Evolutionary conservation across 2,888 invertebrate species (phyloP).

Genomic region (Drosophila fungiperda): DNA sequence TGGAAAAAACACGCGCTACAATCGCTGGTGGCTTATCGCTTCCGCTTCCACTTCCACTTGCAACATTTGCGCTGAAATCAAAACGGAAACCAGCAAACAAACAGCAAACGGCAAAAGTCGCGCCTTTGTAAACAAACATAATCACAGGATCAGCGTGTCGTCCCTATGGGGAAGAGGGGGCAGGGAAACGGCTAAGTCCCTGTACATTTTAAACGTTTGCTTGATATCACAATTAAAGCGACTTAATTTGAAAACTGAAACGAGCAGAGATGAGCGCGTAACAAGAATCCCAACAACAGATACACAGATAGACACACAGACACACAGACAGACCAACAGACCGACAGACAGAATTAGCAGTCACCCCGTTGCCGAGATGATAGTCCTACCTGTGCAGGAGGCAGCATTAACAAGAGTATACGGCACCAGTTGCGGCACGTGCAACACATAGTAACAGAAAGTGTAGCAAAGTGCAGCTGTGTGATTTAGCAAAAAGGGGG

Average conservation of each 20-base stretch:
- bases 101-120: constrained; percentile 75
- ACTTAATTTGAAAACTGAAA: constrained; percentile 81
- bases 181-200: constrained; percentile 56
- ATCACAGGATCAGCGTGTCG: constrained; percentile 71
- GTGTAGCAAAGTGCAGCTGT: constrained; percentile 77
- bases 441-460: constrained; percentile 71
- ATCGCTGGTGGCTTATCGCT: constrained; percentile 28
- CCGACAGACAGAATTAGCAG: constrained; percentile 23
- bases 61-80: constrained; percentile 46
- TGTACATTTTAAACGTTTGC: constrained; percentile 70
- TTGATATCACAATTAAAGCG: constrained; percentile 82
- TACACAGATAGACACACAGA: constrained; percentile 19
- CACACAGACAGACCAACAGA: constrained; percentile 22
- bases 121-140: constrained; percentile 77
- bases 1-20: constrained; percentile 15
- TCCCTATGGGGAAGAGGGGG: constrained; percentile 10
- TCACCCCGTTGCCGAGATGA: constrained; percentile 60
- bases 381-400: constrained; percentile 62
- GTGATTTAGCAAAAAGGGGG: constrained; percentile 21
- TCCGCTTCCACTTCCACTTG: constrained; percentile 46
- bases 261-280: constrained; percentile 53
- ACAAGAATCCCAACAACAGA: constrained; percentile 35
- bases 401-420: constrained; percentile 33
- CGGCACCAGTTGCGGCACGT: constrained; percentile 67
- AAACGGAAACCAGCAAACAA: constrained; percentile 62